Percentiles rank a stretch among this genome's conserved stretches.
phyloP scores from a whole-genome alignment of 2,113 vertebrate genomes.

The Indicator maculatus region DNA sequence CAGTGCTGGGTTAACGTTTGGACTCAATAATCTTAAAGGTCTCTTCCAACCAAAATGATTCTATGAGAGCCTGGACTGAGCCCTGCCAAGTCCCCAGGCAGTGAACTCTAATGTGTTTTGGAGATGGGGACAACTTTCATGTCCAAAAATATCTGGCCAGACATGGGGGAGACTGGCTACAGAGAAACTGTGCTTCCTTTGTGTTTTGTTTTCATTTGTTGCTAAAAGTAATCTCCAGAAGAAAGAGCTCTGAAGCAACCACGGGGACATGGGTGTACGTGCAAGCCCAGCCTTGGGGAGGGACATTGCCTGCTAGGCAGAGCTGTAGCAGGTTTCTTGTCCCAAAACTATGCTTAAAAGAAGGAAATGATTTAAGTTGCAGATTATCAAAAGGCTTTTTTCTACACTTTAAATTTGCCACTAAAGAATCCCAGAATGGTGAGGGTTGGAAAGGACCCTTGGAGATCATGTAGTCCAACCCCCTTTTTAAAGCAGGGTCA shows the following conservation, averaged over 20 bases:
- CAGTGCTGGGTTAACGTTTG: no score
- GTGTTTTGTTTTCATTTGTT: not conserved
- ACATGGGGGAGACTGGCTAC: not conserved
- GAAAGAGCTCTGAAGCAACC: not conserved
- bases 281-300: not conserved
- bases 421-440: not conserved
- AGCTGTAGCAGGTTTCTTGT: fast-evolving
- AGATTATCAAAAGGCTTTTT: not conserved
- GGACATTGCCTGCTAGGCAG: not conserved
- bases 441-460: no score
- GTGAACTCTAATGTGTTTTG: not conserved
- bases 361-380: not conserved
- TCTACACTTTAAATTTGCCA: not conserved
- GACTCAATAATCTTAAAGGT: no score
- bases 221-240: not conserved
- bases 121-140: not conserved
- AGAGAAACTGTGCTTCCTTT: not conserved
- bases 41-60: no score
- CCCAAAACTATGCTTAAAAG: not conserved
- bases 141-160: slow-evolving; percentile 32
- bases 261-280: fast-evolving
- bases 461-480: no score
- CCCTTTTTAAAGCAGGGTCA: no score
- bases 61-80: not conserved
- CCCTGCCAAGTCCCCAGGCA: slow-evolving; percentile 5